Conservation (phyloP, 2,888 invertebrate genomes). For the Caenorhabditis sp. region DNA sequence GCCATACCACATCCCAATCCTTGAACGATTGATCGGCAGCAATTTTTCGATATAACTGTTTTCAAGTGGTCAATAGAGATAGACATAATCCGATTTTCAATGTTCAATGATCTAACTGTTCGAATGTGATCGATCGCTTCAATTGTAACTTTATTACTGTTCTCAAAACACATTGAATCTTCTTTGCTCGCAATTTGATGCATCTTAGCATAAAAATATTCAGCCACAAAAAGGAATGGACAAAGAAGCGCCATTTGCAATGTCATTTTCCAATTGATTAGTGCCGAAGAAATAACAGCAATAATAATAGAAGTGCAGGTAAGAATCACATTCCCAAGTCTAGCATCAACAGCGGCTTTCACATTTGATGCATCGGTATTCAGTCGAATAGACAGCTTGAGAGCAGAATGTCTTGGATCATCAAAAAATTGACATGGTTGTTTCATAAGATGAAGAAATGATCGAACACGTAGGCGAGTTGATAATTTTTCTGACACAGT, state of each 20-base stretch:
- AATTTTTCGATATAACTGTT: conserved; percentile 16
- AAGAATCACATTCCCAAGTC: conserved; percentile 27
- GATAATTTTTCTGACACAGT: conserved; percentile 69
- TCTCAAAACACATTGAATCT: conserved; percentile 33
- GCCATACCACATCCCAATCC: conserved; percentile 67
- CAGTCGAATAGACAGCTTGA: conserved; percentile 72
- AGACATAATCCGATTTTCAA: conserved; percentile 26
- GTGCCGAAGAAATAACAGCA: conserved; percentile 8
- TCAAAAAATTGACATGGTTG: conserved; percentile 74
- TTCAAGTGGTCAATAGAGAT: conserved; percentile 16
- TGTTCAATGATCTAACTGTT: conserved; percentile 72
- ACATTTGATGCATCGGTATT: conserved; percentile 73
- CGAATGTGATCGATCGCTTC: conserved; percentile 73
- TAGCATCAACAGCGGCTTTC: conserved; percentile 59
- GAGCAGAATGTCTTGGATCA: conserved; percentile 70
- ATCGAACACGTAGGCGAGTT: conserved; percentile 70
- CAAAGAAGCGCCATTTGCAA: conserved; percentile 11
- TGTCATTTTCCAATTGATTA: conserved; percentile 34
- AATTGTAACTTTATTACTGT: conserved; percentile 67
- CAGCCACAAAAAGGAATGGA: conserved; percentile 22
- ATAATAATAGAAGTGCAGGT: conserved; percentile 8
- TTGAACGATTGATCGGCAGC: conserved; percentile 22
- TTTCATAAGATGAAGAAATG: conserved; percentile 69
- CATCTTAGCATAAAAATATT: conserved; percentile 20
- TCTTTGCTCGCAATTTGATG: conserved; percentile 11